These are phyloP conservation scores for Apolygus lucorum DNA, from an alignment of 1,140 invertebrate genomes.

Conservation along the genomic window DNA sequence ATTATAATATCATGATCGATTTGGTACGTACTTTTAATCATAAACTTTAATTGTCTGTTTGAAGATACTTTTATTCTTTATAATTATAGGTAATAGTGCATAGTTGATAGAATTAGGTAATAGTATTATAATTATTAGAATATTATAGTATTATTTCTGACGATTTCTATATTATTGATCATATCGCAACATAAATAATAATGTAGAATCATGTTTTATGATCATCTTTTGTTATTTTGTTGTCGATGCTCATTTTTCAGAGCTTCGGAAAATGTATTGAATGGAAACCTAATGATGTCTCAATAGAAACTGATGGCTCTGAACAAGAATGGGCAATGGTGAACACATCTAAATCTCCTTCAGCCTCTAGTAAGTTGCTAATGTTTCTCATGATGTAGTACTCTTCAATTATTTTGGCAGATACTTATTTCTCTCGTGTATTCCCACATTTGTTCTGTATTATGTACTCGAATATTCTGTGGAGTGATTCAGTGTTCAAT, in stretches of 20 bases:
- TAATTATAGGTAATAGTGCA: background rate
- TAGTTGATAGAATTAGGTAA: background rate
- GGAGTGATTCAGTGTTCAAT: too few species aligned
- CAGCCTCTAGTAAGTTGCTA: too few species aligned
- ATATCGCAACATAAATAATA: slow-evolving; percentile 13
- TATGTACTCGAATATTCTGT: too few species aligned
- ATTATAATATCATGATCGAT: too few species aligned
- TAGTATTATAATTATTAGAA: slow-evolving; percentile 20
- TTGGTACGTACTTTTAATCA: too few species aligned
- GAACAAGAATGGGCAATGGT: slow-evolving; percentile 75
- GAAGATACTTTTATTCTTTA: too few species aligned
- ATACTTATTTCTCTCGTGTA: too few species aligned
- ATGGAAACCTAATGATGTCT: slow-evolving; percentile 67
- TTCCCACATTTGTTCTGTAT: too few species aligned
- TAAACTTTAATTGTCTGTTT: too few species aligned
- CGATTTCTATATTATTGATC: slow-evolving; percentile 18
- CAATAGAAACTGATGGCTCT: slow-evolving; percentile 62
- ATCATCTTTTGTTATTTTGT: slow-evolving; percentile 17
- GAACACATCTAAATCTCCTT: slow-evolving; percentile 53
- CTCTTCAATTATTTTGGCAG: too few species aligned
- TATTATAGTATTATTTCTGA: slow-evolving; percentile 19
- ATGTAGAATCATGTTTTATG: slow-evolving; percentile 21
- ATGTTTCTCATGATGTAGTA: too few species aligned
- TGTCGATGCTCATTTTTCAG: too few species aligned
- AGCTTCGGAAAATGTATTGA: slow-evolving; percentile 54